Percentiles rank a stretch among this genome's conserved stretches.
Conservation (phyloP, 2,797 vertebrate species). For the Arctocebus calabarensis region DNA sequence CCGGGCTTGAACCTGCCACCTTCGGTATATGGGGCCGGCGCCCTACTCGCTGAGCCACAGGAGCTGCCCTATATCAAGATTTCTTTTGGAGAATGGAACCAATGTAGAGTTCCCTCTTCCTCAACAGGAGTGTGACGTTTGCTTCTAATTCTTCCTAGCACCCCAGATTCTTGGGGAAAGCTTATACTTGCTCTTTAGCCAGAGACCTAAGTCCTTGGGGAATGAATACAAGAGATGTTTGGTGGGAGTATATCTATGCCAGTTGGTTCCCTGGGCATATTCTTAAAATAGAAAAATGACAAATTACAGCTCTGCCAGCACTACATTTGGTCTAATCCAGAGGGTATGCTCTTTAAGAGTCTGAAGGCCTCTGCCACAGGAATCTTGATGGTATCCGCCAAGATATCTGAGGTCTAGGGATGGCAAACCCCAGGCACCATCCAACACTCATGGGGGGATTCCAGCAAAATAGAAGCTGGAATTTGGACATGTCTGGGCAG, state of each 20-base stretch:
- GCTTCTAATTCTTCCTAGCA: background rate
- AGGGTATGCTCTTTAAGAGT: constrained; percentile 78
- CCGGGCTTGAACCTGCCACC: too few species aligned
- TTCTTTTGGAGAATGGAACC: background rate
- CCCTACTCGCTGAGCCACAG: too few species aligned
- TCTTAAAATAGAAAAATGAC: constrained; percentile 85
- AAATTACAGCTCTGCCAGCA: constrained; percentile 68
- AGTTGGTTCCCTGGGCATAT: constrained; percentile 74
- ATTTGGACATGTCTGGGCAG: constrained; percentile 78
- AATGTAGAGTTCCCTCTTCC: background rate
- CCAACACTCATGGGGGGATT: constrained; percentile 70
- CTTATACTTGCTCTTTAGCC: background rate
- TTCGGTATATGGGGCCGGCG: too few species aligned
- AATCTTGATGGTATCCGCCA: constrained; percentile 76
- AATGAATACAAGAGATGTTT: constrained; percentile 31
- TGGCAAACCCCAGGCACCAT: constrained; percentile 71
- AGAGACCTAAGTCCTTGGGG: constrained; percentile 35
- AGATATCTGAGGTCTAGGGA: constrained; percentile 73
- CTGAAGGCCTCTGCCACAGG: constrained; percentile 77
- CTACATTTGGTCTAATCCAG: constrained; percentile 72
- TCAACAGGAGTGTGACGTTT: background rate
- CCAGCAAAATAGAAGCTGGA: constrained; percentile 73
- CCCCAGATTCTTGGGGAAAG: constrained; percentile 23
- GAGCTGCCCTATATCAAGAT: too few species aligned
- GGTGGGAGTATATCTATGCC: constrained; percentile 70